phyloP scores from a whole-genome alignment of 2,113 vertebrate genomes.

The Pardalotus punctatus region DNA sequence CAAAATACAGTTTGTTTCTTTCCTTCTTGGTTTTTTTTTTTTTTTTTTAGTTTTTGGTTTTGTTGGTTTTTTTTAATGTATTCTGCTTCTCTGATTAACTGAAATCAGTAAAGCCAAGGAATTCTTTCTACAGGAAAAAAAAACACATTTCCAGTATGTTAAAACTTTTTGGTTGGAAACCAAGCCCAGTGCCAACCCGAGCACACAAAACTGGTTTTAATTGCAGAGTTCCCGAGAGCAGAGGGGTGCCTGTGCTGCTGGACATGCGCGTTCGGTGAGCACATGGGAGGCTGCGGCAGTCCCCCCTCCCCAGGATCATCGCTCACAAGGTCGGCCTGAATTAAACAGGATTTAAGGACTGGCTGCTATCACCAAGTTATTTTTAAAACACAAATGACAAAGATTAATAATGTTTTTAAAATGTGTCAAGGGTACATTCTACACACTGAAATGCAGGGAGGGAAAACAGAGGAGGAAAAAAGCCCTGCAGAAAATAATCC shows the following conservation, averaged over 20 bases:
- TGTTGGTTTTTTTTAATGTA: background rate
- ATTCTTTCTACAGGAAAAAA: constrained; percentile 36
- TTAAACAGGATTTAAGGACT: background rate
- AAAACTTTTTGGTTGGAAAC: constrained; percentile 44
- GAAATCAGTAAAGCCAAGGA: background rate
- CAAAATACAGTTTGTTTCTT: background rate
- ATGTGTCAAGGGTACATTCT: constrained; percentile 1
- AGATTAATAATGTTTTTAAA: constrained; percentile 54
- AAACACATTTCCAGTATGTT: constrained; percentile 39
- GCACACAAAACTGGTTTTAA: constrained; percentile 51
- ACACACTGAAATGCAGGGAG: background rate
- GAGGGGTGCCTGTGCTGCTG: background rate
- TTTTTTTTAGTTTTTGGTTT: too few relatives aligned
- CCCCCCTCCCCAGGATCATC: background rate
- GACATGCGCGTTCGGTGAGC: rapidly evolving
- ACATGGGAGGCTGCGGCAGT: background rate
- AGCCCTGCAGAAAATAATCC: background rate
- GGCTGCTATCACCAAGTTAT: background rate
- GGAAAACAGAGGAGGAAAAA: background rate
- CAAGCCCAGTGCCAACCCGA: constrained; percentile 8
- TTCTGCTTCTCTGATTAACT: constrained; percentile 16
- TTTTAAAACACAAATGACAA: constrained; percentile 27
- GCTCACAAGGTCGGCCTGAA: background rate
- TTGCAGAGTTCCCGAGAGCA: background rate
- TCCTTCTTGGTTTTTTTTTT: background rate